A percentile compares a stretch with the other conserved stretches of the same genome.
Evolutionary conservation across 2,113 vertebrate genomes (phyloP).

Genomic region (Paraplagusia blochii): DNA sequence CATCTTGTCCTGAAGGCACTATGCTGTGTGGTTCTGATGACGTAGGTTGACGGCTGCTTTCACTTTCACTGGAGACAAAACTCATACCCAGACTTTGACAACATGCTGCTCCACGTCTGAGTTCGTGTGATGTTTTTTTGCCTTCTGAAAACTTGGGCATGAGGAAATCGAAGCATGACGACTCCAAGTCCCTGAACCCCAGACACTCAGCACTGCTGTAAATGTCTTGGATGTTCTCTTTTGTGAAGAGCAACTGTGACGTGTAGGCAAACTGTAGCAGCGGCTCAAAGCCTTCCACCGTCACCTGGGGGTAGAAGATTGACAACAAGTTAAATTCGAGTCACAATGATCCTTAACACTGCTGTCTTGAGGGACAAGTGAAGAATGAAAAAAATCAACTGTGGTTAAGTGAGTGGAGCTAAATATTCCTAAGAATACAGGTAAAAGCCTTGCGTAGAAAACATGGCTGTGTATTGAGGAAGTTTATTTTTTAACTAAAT

Average conservation of each 20-base stretch:
- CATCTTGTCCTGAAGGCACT: slow-evolving; percentile 63
- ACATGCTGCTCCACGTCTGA: slow-evolving; percentile 63
- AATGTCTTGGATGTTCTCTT: slow-evolving; percentile 91
- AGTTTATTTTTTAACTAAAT: no score
- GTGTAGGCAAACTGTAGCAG: slow-evolving; percentile 96
- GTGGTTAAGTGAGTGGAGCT: no score
- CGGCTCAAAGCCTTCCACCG: slow-evolving; percentile 89
- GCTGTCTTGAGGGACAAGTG: no score
- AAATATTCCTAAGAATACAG: no score
- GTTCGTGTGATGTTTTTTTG: slow-evolving; percentile 63
- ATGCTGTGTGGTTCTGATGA: slow-evolving; percentile 55
- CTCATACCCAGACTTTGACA: slow-evolving; percentile 32
- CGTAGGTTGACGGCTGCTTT: slow-evolving; percentile 51
- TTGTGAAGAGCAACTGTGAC: slow-evolving; percentile 88
- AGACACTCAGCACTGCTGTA: slow-evolving; percentile 85
- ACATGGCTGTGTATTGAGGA: no score
- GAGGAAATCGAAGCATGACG: slow-evolving; percentile 93
- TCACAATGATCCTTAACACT: no score
- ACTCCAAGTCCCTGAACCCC: slow-evolving; percentile 88
- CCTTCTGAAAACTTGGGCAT: slow-evolving; percentile 84
- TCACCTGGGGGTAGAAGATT: slow-evolving; percentile 77
- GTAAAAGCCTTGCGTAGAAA: no score
- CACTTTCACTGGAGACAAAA: slow-evolving; percentile 13
- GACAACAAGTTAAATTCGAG: neutral
- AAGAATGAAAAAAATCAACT: no score